Evolutionary conservation across 2,797 vertebrate species (phyloP).

Genomic region (Onychomys leucogaster): DNA sequence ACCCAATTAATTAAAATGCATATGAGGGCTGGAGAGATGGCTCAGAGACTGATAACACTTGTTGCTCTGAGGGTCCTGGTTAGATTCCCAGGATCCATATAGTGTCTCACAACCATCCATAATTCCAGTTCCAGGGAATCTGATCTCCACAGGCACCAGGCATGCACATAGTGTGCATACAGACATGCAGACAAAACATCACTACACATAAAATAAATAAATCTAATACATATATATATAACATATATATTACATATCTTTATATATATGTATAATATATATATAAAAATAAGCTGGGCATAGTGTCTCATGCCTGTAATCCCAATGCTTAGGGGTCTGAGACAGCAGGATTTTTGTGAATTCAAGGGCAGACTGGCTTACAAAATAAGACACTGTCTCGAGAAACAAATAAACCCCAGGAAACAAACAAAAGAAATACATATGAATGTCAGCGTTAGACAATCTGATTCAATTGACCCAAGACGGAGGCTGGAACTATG

Average conservation of each 20-base stretch:
- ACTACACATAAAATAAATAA: neutral
- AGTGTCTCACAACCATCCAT: neutral
- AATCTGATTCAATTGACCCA: conserved; percentile 1
- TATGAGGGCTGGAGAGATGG: neutral
- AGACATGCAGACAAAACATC: neutral
- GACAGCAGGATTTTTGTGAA: neutral
- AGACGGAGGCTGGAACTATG: neutral
- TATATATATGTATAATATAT: too few species aligned
- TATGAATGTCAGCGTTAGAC: neutral
- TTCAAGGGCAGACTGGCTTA: neutral
- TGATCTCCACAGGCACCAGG: neutral
- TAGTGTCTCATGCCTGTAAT: neutral
- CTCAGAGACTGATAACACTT: neutral
- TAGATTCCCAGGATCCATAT: neutral
- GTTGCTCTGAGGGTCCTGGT: neutral
- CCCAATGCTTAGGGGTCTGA: neutral
- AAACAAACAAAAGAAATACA: neutral
- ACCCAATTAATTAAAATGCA: neutral
- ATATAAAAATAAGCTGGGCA: neutral
- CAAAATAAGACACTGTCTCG: neutral
- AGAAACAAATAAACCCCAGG: neutral
- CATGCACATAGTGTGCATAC: neutral
- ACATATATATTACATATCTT: too few species aligned
- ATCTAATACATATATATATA: too few species aligned
- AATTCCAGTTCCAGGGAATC: neutral